Percentiles rank a stretch among this genome's conserved stretches.
Evolutionary conservation across 2,113 vertebrate genomes (phyloP).

Genomic region (Periophthalmodon schlosseri): DNA sequence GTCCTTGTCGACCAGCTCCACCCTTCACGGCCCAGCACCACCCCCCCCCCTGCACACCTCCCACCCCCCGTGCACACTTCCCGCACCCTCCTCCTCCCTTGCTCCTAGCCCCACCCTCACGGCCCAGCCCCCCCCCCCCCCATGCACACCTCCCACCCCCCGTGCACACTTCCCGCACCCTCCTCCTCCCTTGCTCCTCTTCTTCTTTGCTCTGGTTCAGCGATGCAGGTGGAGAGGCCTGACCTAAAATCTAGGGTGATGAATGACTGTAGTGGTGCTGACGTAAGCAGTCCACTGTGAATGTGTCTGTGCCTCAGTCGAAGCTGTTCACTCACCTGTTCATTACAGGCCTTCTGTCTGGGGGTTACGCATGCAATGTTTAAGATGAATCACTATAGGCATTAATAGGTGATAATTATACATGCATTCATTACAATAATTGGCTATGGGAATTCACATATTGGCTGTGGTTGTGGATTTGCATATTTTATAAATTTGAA

Average conservation of each 20-base stretch:
- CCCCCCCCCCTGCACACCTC: constrained; percentile 12
- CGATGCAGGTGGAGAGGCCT: constrained; percentile 64
- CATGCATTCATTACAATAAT: not conserved
- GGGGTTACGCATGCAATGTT: not conserved
- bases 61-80: constrained; percentile 25
- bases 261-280: constrained; percentile 66
- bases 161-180: constrained; percentile 6
- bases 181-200: constrained; percentile 2
- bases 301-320: constrained; percentile 17
- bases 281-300: constrained; percentile 35
- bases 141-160: no score
- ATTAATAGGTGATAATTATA: constrained; percentile 7
- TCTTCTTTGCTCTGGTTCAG: constrained; percentile 42
- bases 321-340: constrained; percentile 14
- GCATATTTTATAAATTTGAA: not conserved
- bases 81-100: constrained; percentile 28
- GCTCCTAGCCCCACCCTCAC: constrained; percentile 31
- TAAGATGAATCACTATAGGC: not conserved
- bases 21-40: constrained; percentile 11
- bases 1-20: constrained; percentile 31
- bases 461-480: not conserved
- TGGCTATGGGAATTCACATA: not conserved
- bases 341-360: not conserved
- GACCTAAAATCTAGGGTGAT: constrained; percentile 77
- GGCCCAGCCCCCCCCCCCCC: constrained; percentile 8